Evolutionary conservation across 2,888 invertebrate species (phyloP), one percentile per base, ranked within the genome.

Genomic region (Drosophila stalkeri): DNA sequence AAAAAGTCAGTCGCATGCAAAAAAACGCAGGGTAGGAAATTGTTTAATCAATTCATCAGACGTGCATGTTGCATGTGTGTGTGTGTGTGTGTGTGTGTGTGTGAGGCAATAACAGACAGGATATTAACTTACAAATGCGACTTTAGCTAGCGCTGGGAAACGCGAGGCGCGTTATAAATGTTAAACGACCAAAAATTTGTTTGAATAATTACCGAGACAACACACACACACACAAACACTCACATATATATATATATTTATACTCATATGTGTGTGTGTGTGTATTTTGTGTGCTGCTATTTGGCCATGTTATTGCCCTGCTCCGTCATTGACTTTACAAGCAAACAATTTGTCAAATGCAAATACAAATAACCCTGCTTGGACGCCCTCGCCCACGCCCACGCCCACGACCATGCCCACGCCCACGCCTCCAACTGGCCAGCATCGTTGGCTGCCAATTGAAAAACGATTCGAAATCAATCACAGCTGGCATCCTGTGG

Each of bases 401-500:
- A 16, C 37, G 14, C 39, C n/a, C 37, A 37, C 12, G 37, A 5
- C 44, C 57, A 12, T 33, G 33, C 20, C 44, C 33, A n/a, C 23
- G 11, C 12, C 14, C 14, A 44, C 44, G 44, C 20, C 23, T 35
- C 46, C 37, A 37, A 6, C 41, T 47, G 52, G 41, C 51, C 54
- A 68, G 68, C 44, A 52, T 52, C 57, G 55, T 60, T 44, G 66
- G 61, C 44, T 85, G 84, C 89, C 87, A 87, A 87, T 87, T 87
- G 87, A 87, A 87, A 90, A 87, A 87, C 87, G 87, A 87, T 87
- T 87, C 82, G 85, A 90, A 87, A 87, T 87, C 87, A 87, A 87
- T 87, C 87, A 87, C 89, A 87, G 87, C 76, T 70, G 72, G 74
- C 68, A 57, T 54, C 51, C 52, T 60, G 66, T 41, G 47, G 51